phyloP scores from a whole-genome alignment of 2,888 invertebrate species.

The Glomeris marginata region DNA sequence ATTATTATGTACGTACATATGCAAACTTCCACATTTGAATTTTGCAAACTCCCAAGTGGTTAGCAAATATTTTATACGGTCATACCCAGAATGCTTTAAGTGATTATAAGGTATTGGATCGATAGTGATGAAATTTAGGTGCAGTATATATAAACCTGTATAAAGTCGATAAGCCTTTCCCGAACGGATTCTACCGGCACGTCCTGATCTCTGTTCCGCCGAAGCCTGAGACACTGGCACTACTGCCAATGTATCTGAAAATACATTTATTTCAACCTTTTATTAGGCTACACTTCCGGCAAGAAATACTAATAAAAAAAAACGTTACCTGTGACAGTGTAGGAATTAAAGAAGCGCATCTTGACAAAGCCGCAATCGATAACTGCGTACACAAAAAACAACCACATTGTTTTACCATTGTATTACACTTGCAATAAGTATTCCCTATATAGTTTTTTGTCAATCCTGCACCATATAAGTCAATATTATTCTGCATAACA shows the following conservation, averaged over 20 bases:
- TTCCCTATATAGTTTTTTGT: too few species aligned
- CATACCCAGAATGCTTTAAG: too few species aligned
- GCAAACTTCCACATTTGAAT: background rate
- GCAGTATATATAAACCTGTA: slow-evolving; percentile 21
- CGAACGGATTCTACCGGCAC: slow-evolving; percentile 68
- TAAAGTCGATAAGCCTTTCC: slow-evolving; percentile 60
- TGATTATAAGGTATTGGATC: background rate
- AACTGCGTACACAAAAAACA: slow-evolving; percentile 41
- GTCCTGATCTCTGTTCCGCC: slow-evolving; percentile 79
- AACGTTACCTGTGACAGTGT: slow-evolving; percentile 45
- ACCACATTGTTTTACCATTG: slow-evolving; percentile 6
- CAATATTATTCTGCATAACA: too few species aligned
- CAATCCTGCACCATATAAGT: too few species aligned
- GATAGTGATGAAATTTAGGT: too few species aligned
- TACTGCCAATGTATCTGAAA: slow-evolving; percentile 54
- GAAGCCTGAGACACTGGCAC: slow-evolving; percentile 74
- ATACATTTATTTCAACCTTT: slow-evolving; percentile 10
- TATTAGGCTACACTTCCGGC: background rate
- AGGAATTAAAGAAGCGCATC: slow-evolving; percentile 71
- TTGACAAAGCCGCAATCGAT: slow-evolving; percentile 95
- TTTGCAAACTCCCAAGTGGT: background rate
- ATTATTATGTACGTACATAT: background rate
- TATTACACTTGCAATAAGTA: too few species aligned
- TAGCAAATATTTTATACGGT: background rate
- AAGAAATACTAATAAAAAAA: slow-evolving; percentile 20